Evolutionary conservation across 2,113 vertebrate species (phyloP).

Genomic region (Tenebrosternarchus preto): DNA sequence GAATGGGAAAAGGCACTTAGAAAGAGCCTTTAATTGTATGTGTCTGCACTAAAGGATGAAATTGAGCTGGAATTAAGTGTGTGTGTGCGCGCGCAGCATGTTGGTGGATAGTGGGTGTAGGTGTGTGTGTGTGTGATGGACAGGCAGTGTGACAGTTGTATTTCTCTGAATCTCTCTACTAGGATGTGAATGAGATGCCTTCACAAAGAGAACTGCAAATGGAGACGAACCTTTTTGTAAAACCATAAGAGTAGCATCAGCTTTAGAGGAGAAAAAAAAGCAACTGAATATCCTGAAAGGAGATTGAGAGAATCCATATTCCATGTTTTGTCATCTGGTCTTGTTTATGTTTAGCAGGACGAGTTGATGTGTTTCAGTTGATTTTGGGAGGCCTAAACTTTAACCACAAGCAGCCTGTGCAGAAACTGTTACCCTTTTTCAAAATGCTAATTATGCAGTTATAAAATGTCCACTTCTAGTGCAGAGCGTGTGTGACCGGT

Average conservation of each 20-base stretch:
- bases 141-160: slow-evolving; percentile 51
- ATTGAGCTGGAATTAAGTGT: slow-evolving; percentile 65
- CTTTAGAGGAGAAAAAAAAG: slow-evolving; percentile 22
- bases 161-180: slow-evolving; percentile 50
- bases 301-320: slow-evolving; percentile 26
- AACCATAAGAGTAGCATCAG: not conserved
- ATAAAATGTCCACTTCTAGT: too few relatives aligned
- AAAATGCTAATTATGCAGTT: too few relatives aligned
- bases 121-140: slow-evolving; percentile 15
- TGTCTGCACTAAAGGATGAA: slow-evolving; percentile 65
- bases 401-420: not conserved
- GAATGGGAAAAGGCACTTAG: slow-evolving; percentile 52
- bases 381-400: not conserved
- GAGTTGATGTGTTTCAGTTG: slow-evolving; percentile 9
- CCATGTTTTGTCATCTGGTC: slow-evolving; percentile 13
- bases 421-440: not conserved
- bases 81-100: not conserved
- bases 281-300: slow-evolving; percentile 15
- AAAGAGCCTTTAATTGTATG: slow-evolving; percentile 74
- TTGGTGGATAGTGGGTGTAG: not conserved
- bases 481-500: too few relatives aligned
- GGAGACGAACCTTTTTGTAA: not conserved
- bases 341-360: slow-evolving; percentile 24
- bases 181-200: slow-evolving; percentile 55
- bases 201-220: not conserved